A percentile compares a stretch with the other conserved stretches of the same genome.
phyloP scores from a whole-genome alignment of 2,797 vertebrate species.

The Botia kubotai region DNA sequence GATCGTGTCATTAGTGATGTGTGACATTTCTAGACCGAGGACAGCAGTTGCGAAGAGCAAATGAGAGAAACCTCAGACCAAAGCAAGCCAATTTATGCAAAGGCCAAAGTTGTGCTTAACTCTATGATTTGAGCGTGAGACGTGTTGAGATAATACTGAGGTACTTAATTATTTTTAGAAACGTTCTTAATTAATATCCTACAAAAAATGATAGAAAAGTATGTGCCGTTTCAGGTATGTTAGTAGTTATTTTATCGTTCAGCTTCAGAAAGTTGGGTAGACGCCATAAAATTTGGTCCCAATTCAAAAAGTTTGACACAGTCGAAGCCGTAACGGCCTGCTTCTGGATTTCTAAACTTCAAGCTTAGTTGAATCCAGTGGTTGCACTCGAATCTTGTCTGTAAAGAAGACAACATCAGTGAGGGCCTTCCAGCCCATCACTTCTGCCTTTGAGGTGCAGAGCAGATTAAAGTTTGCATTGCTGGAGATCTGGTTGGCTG shows the following conservation, averaged over 20 bases:
- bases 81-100: conserved; percentile 8
- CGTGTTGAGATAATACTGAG: no score
- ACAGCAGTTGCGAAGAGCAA: conserved; percentile 45
- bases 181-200: no score
- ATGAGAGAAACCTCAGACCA: conserved; percentile 25
- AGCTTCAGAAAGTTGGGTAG: no score
- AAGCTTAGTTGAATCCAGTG: background rate
- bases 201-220: no score
- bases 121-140: background rate
- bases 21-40: conserved; percentile 43
- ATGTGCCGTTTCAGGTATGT: no score
- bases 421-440: conserved; percentile 38
- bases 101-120: conserved; percentile 11
- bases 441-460: conserved; percentile 62
- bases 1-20: conserved; percentile 52
- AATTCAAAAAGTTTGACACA: background rate
- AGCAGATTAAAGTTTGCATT: conserved; percentile 62
- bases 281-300: no score
- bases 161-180: no score
- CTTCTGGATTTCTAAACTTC: conserved; percentile 18
- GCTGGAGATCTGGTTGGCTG: conserved; percentile 54
- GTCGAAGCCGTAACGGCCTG: background rate
- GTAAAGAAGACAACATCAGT: conserved; percentile 31
- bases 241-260: no score
- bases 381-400: background rate